Percentiles rank a stretch among this genome's conserved stretches.
These are phyloP conservation scores for Cheiracanthium punctorium DNA, from an alignment of 2,888 invertebrate species.

Conservation along the genomic window DNA sequence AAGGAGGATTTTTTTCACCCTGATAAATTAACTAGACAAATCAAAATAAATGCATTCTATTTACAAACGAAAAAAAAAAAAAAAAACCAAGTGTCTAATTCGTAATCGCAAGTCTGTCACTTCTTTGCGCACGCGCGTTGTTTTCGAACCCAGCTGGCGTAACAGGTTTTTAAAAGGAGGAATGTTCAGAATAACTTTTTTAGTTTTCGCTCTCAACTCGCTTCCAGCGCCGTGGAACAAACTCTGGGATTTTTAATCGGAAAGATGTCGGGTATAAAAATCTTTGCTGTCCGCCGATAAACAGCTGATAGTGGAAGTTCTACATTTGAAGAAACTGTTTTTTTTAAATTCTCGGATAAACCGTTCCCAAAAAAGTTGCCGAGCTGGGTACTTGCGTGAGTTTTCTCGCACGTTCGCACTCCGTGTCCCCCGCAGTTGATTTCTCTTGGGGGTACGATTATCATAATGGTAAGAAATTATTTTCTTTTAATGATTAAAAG, in stretches of 20 bases:
- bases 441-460: conserved; percentile 62
- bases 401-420: conserved; percentile 39
- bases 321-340: not conserved
- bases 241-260: not conserved
- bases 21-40: not conserved
- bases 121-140: conserved; percentile 41
- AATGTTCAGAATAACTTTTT: conserved; percentile 20
- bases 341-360: not conserved
- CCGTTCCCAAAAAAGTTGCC: conserved; percentile 10
- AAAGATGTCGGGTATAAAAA: not conserved
- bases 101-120: conserved; percentile 29
- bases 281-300: not conserved
- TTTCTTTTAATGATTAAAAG: not conserved
- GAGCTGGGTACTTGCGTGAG: conserved; percentile 67
- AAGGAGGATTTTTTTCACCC: not conserved
- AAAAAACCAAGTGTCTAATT: not conserved
- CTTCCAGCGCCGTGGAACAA: conserved; percentile 1
- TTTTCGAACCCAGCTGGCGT: conserved; percentile 50
- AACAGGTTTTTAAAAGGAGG: conserved; percentile 50
- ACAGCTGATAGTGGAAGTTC: not conserved
- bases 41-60: not conserved
- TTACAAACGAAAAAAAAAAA: not conserved
- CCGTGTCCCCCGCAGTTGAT: conserved; percentile 54
- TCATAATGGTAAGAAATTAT: conserved; percentile 54
- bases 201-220: not conserved